Evolutionary conservation across 1,140 invertebrate genomes (phyloP).

Genomic region (Trichoplusia ni): DNA sequence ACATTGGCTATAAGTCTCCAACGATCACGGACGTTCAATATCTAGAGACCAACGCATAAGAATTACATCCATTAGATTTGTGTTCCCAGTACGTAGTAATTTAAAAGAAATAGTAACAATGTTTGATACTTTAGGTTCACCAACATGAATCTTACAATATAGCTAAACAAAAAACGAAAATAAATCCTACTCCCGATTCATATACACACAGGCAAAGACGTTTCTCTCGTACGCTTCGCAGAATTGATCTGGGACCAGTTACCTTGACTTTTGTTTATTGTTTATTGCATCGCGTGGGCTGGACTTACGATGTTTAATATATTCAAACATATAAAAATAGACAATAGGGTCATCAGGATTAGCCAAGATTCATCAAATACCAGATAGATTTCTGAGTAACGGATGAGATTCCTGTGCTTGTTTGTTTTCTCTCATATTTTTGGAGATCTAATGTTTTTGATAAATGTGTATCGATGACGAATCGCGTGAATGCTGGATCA

Average conservation of each 20-base stretch:
- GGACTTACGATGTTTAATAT: conserved; percentile 22
- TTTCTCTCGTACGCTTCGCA: conserved; percentile 24
- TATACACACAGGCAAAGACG: conserved; percentile 6
- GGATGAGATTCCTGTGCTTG: neutral
- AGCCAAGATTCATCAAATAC: neutral
- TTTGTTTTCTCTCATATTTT: neutral
- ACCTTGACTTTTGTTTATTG: conserved; percentile 45
- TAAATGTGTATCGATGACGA: no score
- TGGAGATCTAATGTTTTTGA: no score
- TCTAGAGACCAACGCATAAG: no score
- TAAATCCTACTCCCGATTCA: neutral
- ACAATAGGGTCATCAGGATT: conserved; percentile 36
- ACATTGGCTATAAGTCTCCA: no score
- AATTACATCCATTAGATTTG: no score
- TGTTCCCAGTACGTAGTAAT: no score
- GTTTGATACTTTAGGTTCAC: no score
- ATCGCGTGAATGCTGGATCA: no score
- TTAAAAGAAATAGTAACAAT: no score
- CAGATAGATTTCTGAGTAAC: neutral
- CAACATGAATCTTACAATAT: neutral
- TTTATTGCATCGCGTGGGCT: conserved; percentile 41
- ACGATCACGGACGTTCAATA: no score
- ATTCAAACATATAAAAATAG: conserved; percentile 36
- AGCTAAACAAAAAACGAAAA: neutral
- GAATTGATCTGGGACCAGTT: conserved; percentile 26